These are phyloP conservation scores for Chromobotia macracanthus DNA, from an alignment of 2,797 vertebrate species.

Conservation along the genomic window DNA sequence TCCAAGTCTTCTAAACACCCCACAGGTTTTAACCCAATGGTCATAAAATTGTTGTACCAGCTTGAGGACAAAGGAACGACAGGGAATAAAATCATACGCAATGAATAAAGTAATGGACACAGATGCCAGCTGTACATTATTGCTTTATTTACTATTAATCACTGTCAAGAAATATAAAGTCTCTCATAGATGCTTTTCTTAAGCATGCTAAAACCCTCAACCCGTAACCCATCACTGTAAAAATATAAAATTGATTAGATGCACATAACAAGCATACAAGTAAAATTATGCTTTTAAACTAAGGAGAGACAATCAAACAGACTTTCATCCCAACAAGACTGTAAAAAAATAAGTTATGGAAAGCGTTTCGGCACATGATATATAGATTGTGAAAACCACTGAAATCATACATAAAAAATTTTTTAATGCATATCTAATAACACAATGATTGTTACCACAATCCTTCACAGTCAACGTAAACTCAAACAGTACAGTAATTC, in stretches of 20 bases:
- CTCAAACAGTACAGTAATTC: slow-evolving; percentile 31
- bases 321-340: background rate
- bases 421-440: slow-evolving; percentile 27
- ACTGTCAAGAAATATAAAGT: slow-evolving; percentile 29
- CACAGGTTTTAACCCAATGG: too few relatives aligned
- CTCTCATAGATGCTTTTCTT: slow-evolving; percentile 25
- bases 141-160: slow-evolving; percentile 32
- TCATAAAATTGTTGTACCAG: too few relatives aligned
- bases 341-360: slow-evolving; percentile 31
- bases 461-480: slow-evolving; percentile 36
- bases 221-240: slow-evolving; percentile 15
- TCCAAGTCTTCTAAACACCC: too few relatives aligned
- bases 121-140: slow-evolving; percentile 21
- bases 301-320: slow-evolving; percentile 10
- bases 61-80: background rate
- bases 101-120: background rate
- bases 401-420: background rate
- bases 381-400: slow-evolving; percentile 38
- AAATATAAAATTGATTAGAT: slow-evolving; percentile 33
- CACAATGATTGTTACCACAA: slow-evolving; percentile 30
- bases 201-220: slow-evolving; percentile 25
- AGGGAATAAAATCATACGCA: background rate
- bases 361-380: slow-evolving; percentile 43
- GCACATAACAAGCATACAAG: slow-evolving; percentile 29
- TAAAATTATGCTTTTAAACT: slow-evolving; percentile 17